phyloP scores from a whole-genome alignment of 2,113 vertebrate species.

The Protomyctophum bolini region DNA sequence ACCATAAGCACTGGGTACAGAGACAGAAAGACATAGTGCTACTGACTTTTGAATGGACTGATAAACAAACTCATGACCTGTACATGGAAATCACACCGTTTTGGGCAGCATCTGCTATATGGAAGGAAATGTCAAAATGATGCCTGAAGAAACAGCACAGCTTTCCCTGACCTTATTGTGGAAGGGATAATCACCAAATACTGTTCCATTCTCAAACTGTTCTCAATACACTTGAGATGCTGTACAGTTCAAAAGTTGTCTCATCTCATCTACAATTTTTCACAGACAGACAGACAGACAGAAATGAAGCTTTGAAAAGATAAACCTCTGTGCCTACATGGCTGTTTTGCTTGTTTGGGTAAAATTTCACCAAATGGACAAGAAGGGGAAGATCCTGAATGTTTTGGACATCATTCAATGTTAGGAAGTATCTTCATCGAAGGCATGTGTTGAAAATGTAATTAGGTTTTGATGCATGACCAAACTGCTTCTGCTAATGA shows the following conservation, averaged over 20 bases:
- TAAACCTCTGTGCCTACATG: constrained; percentile 70
- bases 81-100: background rate
- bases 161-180: constrained; percentile 29
- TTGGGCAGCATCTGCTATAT: background rate
- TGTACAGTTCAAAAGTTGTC: constrained; percentile 17
- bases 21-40: constrained; percentile 20
- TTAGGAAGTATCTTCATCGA: background rate
- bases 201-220: constrained; percentile 19
- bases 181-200: constrained; percentile 57
- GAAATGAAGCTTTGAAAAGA: constrained; percentile 60
- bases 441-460: constrained; percentile 40
- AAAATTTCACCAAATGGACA: constrained; percentile 28
- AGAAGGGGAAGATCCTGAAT: constrained; percentile 2
- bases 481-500: constrained; percentile 45
- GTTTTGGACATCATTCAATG: constrained; percentile 21
- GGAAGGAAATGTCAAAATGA: constrained; percentile 18
- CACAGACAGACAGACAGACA: constrained; percentile 18
- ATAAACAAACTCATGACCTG: constrained; percentile 2
- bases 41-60: constrained; percentile 29
- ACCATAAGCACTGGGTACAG: background rate
- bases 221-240: constrained; percentile 11
- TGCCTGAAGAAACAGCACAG: constrained; percentile 35
- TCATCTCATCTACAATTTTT: constrained; percentile 18
- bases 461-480: constrained; percentile 50
- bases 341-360: constrained; percentile 54